phyloP scores from a whole-genome alignment of 2,113 vertebrate species.

The Theropithecus gelada region DNA sequence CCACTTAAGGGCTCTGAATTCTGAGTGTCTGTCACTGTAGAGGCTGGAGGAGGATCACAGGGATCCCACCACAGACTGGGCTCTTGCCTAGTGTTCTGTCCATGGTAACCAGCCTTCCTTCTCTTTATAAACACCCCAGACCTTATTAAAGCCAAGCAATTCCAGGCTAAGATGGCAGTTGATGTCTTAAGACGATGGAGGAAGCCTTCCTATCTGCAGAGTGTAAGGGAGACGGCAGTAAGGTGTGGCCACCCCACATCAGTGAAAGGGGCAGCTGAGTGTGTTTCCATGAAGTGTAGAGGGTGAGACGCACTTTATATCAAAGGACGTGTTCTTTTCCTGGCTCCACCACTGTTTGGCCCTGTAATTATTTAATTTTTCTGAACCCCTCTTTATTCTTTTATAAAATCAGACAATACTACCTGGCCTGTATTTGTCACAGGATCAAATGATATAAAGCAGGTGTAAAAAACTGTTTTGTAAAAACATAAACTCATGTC shows the following conservation, averaged over 20 bases:
- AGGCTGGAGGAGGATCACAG: neutral
- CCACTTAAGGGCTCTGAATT: neutral
- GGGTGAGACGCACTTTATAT: neutral
- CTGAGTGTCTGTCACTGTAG: neutral
- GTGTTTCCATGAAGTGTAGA: neutral
- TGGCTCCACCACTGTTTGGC: neutral
- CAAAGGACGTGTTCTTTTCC: neutral
- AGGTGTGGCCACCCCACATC: too few relatives aligned
- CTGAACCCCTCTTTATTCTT: neutral
- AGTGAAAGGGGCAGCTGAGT: neutral
- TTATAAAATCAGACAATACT: neutral
- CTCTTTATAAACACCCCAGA: neutral
- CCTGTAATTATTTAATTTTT: constrained; percentile 3
- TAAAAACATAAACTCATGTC: constrained; percentile 1
- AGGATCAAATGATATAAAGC: neutral
- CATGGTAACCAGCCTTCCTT: constrained; percentile 42
- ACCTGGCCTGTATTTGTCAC: neutral
- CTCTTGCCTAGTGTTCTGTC: neutral
- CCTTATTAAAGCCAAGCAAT: neutral
- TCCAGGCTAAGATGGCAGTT: neutral
- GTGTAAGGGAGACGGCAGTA: neutral
- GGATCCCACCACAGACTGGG: neutral
- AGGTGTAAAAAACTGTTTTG: neutral
- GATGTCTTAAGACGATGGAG: neutral
- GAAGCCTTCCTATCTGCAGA: neutral